Evolutionary conservation across 2,113 vertebrate species (phyloP).

Genomic region (Carassius carassius): DNA sequence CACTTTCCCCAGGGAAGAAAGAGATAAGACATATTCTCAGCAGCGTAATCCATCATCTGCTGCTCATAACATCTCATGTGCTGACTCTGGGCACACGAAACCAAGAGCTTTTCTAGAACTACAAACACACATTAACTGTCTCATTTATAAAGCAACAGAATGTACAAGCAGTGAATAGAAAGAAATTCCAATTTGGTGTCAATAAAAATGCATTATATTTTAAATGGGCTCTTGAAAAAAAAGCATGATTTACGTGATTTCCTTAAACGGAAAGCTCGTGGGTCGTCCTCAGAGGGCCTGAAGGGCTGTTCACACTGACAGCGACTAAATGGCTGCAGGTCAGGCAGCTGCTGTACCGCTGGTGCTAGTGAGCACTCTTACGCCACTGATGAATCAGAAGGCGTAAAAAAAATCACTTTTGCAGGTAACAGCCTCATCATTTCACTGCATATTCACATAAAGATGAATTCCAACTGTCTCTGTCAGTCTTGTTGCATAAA

Average conservation of each 20-base stretch:
- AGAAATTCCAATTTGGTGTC: neutral
- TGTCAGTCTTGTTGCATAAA: neutral
- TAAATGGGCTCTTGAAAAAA: neutral
- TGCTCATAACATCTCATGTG: slow-evolving; percentile 18
- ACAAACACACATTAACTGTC: slow-evolving; percentile 13
- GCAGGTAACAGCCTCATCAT: neutral
- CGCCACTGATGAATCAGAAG: neutral
- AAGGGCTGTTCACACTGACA: neutral
- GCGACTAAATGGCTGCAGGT: neutral
- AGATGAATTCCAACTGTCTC: neutral
- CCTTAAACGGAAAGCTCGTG: neutral
- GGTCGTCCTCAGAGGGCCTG: neutral
- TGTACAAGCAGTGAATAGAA: neutral
- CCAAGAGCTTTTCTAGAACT: slow-evolving; percentile 6
- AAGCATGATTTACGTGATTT: neutral
- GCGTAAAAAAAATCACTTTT: neutral
- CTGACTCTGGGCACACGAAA: slow-evolving; percentile 2
- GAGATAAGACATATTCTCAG: slow-evolving; percentile 20
- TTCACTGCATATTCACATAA: neutral
- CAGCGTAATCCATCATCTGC: slow-evolving; percentile 38
- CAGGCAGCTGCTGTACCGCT: neutral
- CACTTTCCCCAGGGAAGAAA: slow-evolving; percentile 17
- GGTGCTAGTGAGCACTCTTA: neutral
- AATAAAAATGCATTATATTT: neutral
- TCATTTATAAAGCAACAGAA: neutral